phyloP scores from a whole-genome alignment of 2,888 invertebrate species.

The Trachelus tabidus region DNA sequence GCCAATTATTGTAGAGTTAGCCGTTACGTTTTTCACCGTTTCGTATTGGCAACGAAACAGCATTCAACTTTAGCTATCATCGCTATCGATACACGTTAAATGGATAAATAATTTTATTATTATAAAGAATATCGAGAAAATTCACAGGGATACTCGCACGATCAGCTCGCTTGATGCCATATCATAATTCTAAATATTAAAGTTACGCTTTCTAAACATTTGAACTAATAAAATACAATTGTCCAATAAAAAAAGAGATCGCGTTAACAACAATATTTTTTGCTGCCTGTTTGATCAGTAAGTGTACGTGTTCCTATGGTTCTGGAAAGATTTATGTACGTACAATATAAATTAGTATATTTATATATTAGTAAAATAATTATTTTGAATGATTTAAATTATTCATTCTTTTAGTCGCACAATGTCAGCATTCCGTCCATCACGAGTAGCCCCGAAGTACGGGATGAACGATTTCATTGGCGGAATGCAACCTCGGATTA shows the following conservation, averaged over 20 bases:
- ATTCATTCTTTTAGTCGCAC: not conserved
- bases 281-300: not conserved
- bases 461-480: slow-evolving; percentile 13
- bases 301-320: not conserved
- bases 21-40: too few species aligned
- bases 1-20: too few species aligned
- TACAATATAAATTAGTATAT: not conserved
- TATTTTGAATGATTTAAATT: not conserved
- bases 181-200: too few species aligned
- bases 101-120: too few species aligned
- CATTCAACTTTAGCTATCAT: too few species aligned
- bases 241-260: not conserved
- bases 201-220: not conserved
- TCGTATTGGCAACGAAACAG: too few species aligned
- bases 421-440: slow-evolving; percentile 18
- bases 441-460: slow-evolving; percentile 8
- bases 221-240: not conserved
- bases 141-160: too few species aligned
- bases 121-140: too few species aligned
- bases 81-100: too few species aligned
- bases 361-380: not conserved
- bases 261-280: not conserved
- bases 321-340: not conserved
- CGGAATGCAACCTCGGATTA: not conserved
- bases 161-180: too few species aligned